A percentile compares a stretch with the other conserved stretches of the same genome.
phyloP scores from a whole-genome alignment of 2,888 invertebrate genomes.

The Noctuana brunneofusca region DNA sequence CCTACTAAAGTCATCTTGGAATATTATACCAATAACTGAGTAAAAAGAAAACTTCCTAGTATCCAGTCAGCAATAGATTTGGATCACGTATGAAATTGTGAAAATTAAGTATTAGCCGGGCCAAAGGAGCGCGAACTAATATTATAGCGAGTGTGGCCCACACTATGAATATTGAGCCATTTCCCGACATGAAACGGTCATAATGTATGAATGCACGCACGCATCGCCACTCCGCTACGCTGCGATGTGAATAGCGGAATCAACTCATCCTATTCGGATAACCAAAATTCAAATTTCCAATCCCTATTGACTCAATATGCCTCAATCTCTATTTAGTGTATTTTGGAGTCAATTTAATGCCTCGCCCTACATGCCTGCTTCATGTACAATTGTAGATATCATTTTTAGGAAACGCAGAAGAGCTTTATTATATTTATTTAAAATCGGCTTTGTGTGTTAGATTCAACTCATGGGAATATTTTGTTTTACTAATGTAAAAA shows the following conservation, averaged over 20 bases:
- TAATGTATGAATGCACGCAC: slow-evolving; percentile 11
- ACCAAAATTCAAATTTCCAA: slow-evolving; percentile 19
- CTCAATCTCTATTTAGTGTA: neutral
- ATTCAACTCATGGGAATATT: no score
- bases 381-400: neutral
- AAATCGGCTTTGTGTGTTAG: no score
- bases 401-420: neutral
- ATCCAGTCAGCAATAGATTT: no score
- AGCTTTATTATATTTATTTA: no score
- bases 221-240: neutral
- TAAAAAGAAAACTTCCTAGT: no score
- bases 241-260: slow-evolving; percentile 11
- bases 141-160: neutral
- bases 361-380: neutral
- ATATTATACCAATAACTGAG: no score
- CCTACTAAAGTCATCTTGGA: no score
- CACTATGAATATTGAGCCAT: slow-evolving; percentile 9
- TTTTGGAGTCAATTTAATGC: neutral
- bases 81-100: no score
- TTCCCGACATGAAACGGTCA: neutral
- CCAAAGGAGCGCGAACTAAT: neutral
- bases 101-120: neutral
- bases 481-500: no score
- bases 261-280: slow-evolving; percentile 16
- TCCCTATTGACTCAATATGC: neutral